phyloP scores from a whole-genome alignment of 1,140 invertebrate species.

The Prorops nasuta region DNA sequence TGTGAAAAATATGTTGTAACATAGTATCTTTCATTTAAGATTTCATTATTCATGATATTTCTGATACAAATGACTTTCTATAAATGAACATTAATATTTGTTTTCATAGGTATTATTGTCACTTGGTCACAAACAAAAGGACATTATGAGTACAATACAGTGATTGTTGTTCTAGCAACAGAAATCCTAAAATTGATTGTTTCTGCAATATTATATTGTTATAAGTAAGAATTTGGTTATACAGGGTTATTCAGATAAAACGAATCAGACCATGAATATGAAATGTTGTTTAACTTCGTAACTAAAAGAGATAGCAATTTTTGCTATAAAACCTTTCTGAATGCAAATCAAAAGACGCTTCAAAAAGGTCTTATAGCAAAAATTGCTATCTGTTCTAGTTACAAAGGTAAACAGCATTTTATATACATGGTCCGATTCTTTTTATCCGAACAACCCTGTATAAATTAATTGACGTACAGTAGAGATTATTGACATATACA shows the following conservation, averaged over 20 bases:
- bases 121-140: conserved; percentile 82
- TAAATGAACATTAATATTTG: conserved; percentile 15
- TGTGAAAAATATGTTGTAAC: not conserved
- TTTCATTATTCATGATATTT: not conserved
- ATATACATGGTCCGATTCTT: too few species aligned
- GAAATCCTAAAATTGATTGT: conserved; percentile 83
- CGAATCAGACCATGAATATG: too few species aligned
- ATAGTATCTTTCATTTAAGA: not conserved
- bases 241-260: not conserved
- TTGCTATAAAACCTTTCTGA: too few species aligned
- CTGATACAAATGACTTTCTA: conserved; percentile 1
- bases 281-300: too few species aligned
- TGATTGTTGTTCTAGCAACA: conserved; percentile 83
- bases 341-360: too few species aligned
- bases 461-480: too few species aligned
- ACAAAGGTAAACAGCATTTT: too few species aligned
- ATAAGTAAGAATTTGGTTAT: conserved; percentile 60
- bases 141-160: conserved; percentile 86
- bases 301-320: too few species aligned
- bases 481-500: too few species aligned
- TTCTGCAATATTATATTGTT: conserved; percentile 70
- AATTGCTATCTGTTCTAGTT: too few species aligned
- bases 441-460: too few species aligned
- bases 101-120: conserved; percentile 79
- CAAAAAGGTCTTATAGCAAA: too few species aligned